Evolutionary conservation across 2,797 vertebrate species (phyloP).

Genomic region (Halcyon badia): DNA sequence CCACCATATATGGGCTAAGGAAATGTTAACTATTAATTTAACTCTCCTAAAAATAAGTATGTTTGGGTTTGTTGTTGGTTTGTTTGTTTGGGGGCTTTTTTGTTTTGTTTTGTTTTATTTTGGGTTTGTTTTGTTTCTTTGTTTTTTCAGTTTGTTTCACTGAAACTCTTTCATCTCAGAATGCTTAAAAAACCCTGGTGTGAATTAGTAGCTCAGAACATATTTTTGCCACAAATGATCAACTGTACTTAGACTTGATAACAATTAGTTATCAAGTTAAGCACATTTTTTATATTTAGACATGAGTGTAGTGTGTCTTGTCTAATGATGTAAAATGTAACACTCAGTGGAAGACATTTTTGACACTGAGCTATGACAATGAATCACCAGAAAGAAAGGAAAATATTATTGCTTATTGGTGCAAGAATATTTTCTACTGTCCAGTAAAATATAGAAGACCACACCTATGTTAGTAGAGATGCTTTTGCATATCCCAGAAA

Average conservation of each 20-base stretch:
- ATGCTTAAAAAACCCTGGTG: not conserved
- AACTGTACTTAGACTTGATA: not conserved
- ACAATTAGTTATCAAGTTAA: not conserved
- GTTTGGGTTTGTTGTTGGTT: not conserved
- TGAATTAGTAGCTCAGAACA: not conserved
- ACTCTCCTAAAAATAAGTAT: not conserved
- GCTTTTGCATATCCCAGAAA: not conserved
- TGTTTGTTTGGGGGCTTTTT: too few relatives aligned
- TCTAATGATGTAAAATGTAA: not conserved
- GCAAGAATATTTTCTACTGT: not conserved
- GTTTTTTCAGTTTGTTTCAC: not conserved
- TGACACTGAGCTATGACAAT: not conserved
- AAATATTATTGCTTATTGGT: not conserved
- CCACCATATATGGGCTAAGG: not conserved
- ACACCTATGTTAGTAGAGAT: not conserved
- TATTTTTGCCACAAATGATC: not conserved
- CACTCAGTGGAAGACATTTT: not conserved
- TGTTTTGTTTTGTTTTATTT: too few relatives aligned
- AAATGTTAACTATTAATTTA: not conserved
- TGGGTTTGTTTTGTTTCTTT: too few relatives aligned
- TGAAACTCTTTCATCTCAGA: not conserved
- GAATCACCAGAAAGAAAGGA: not conserved
- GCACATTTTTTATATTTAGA: not conserved
- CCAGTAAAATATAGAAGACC: not conserved
- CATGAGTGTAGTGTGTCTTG: not conserved